Conservation (phyloP, 2,113 vertebrate species). For the Tringa solitaria region DNA sequence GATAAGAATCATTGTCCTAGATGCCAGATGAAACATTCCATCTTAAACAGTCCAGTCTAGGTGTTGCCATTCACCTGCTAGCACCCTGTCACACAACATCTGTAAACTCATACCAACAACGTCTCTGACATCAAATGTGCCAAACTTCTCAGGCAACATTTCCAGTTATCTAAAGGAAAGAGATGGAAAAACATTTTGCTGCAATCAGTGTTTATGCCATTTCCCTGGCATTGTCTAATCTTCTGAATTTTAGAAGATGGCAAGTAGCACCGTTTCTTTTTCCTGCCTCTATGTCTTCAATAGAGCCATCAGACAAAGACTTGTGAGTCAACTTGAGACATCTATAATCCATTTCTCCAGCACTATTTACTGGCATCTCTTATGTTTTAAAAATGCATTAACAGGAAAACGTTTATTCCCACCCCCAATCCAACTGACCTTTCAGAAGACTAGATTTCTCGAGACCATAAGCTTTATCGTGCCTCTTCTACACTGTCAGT, state of each 20-base stretch:
- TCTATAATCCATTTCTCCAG: background rate
- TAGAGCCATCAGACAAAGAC: background rate
- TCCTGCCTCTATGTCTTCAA: background rate
- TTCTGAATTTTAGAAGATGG: background rate
- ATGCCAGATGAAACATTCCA: background rate
- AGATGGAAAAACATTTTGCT: background rate
- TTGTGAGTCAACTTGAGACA: background rate
- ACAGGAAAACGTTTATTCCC: background rate
- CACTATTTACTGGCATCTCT: background rate
- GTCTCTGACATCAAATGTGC: background rate
- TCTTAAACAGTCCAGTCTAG: background rate
- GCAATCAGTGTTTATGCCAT: background rate
- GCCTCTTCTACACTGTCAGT: background rate
- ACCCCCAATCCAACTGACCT: background rate
- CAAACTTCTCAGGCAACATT: background rate
- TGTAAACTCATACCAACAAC: background rate
- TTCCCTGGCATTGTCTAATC: background rate
- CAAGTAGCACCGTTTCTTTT: background rate
- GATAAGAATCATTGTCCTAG: background rate
- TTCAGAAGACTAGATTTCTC: background rate
- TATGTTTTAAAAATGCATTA: conserved; percentile 7
- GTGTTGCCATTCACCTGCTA: background rate
- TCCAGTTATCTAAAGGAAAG: background rate
- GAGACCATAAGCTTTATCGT: background rate
- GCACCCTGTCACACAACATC: background rate